These are phyloP conservation scores for Serinus canaria DNA, from an alignment of 2,113 vertebrate species.

Conservation along the genomic window DNA sequence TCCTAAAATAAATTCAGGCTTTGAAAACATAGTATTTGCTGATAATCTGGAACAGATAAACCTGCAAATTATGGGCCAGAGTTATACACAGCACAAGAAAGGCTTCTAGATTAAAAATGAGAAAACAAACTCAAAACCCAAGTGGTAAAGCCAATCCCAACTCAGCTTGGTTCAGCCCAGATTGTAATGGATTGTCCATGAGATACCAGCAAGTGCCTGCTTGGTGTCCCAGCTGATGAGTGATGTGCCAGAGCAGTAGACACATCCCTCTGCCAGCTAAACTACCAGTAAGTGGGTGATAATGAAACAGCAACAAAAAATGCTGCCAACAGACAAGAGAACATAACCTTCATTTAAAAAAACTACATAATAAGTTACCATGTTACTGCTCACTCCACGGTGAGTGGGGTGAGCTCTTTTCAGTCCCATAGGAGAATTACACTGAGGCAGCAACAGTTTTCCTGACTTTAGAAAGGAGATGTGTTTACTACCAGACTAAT, in stretches of 20 bases:
- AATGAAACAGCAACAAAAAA: not conserved
- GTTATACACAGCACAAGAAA: not conserved
- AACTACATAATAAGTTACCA: not conserved
- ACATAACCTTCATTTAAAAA: not conserved
- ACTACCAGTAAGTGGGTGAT: not conserved
- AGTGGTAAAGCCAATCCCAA: not conserved
- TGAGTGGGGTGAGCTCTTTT: not conserved
- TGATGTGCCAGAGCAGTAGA: fast-evolving
- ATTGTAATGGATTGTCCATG: not conserved
- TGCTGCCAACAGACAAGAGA: not conserved
- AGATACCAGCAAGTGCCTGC: not conserved
- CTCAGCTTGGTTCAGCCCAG: not conserved
- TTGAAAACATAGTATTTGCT: not conserved
- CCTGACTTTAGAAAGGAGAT: not conserved
- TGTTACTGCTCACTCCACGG: not conserved
- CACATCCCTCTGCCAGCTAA: not conserved
- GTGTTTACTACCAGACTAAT: not conserved
- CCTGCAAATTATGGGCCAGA: not conserved
- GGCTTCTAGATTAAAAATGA: not conserved
- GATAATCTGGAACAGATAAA: not conserved
- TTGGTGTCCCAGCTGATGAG: not conserved
- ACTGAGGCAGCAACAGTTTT: not conserved
- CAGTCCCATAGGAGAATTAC: not conserved
- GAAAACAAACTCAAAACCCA: not conserved
- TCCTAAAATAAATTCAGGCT: not conserved